phyloP scores from a whole-genome alignment of 2,888 invertebrate genomes.

The Lasioglossum marginatum region DNA sequence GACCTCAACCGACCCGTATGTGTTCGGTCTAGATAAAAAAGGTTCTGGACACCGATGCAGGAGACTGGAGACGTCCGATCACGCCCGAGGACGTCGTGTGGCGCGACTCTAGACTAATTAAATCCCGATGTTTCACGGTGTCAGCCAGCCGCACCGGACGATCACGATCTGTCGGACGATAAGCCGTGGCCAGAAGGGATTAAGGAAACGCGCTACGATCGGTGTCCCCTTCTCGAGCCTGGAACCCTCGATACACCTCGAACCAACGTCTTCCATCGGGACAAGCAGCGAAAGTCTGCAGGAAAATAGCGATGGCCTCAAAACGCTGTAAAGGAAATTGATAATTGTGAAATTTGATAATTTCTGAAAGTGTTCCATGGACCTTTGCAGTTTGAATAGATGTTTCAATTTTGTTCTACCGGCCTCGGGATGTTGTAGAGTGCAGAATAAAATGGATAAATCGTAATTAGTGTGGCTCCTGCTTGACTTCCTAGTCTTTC shows the following conservation, averaged over 20 bases:
- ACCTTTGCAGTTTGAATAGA: background rate
- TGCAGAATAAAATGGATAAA: background rate
- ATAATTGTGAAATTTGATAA: too few species aligned
- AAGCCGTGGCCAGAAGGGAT: conserved; percentile 60
- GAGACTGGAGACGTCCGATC: conserved; percentile 20
- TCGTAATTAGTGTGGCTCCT: background rate
- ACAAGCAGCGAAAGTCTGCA: background rate
- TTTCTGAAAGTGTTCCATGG: background rate
- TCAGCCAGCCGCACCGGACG: conserved; percentile 56
- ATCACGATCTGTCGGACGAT: conserved; percentile 75
- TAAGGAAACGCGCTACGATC: conserved; percentile 48
- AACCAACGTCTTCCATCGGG: conserved; percentile 19
- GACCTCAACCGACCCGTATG: conserved; percentile 17
- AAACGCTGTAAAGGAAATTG: background rate
- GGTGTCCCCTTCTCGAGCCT: conserved; percentile 42
- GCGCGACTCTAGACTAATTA: conserved; percentile 68
- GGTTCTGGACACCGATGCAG: background rate
- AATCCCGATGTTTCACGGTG: conserved; percentile 67
- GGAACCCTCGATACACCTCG: conserved; percentile 42
- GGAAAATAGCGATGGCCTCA: conserved; percentile 1
- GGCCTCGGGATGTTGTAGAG: background rate
- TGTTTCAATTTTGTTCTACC: background rate
- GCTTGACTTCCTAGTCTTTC: background rate
- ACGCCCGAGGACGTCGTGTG: conserved; percentile 42
- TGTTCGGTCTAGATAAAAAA: background rate